Evolutionary conservation across 2,797 vertebrate species (phyloP).

Genomic region (Pseudomugil tenellus): DNA sequence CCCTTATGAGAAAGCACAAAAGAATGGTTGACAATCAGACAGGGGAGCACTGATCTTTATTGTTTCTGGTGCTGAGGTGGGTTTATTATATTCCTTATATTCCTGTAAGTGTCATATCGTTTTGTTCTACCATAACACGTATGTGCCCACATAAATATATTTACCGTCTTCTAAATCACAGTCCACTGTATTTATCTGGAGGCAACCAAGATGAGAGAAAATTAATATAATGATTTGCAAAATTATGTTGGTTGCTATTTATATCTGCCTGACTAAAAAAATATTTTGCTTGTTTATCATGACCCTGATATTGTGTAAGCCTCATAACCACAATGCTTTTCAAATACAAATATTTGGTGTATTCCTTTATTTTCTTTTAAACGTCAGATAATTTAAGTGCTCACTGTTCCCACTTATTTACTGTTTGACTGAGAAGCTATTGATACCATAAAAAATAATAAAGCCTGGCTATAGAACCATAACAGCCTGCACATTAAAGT

Average conservation of each 20-base stretch:
- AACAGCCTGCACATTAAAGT: conserved; percentile 30
- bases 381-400: conserved; percentile 48
- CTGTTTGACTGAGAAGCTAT: conserved; percentile 60
- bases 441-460: conserved; percentile 58
- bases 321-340: conserved; percentile 53
- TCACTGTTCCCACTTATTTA: conserved; percentile 63
- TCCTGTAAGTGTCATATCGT: conserved; percentile 67
- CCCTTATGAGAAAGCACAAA: conserved; percentile 76
- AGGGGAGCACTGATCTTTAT: conserved; percentile 50
- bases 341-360: conserved; percentile 36
- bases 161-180: conserved; percentile 23
- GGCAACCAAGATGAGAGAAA: conserved; percentile 8
- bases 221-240: conserved; percentile 24
- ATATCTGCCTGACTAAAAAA: conserved; percentile 32
- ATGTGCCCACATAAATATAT: conserved; percentile 30
- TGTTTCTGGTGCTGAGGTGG: conserved; percentile 60
- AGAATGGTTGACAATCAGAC: conserved; percentile 79
- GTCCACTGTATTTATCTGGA: conserved; percentile 16
- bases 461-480: conserved; percentile 46
- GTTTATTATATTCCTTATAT: conserved; percentile 44
- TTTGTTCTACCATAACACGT: conserved; percentile 35
- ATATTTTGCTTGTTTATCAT: conserved; percentile 30
- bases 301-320: conserved; percentile 31
- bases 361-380: conserved; percentile 17
- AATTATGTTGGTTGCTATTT: conserved; percentile 21